These are phyloP conservation scores for Vulpes vulpes DNA, from an alignment of 2,113 vertebrate species.

Conservation along the genomic window DNA sequence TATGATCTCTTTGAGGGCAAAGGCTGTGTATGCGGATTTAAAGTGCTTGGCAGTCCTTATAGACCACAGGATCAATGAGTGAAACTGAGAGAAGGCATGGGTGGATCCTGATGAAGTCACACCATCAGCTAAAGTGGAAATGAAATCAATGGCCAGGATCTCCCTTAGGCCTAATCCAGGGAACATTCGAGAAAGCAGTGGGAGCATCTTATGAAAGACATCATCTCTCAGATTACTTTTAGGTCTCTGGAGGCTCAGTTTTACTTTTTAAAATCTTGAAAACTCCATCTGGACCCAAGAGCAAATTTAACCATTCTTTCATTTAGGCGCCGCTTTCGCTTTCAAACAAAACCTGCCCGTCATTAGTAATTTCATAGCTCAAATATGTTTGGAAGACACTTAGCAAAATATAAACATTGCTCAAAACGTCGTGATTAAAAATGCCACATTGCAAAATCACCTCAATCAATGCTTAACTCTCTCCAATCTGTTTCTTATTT, in stretches of 20 bases:
- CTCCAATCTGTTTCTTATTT: constrained; percentile 23
- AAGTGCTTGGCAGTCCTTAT: not conserved
- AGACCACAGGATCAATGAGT: not conserved
- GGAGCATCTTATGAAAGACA: not conserved
- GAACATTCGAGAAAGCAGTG: not conserved
- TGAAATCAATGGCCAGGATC: not conserved
- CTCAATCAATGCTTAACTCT: constrained; percentile 37
- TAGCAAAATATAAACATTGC: constrained; percentile 43
- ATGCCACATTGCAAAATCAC: constrained; percentile 39
- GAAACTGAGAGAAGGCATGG: not conserved
- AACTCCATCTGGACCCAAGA: not conserved
- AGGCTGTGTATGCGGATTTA: not conserved
- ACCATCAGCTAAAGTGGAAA: constrained; percentile 1
- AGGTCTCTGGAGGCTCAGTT: constrained; percentile 10
- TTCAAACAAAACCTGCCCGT: constrained; percentile 37
- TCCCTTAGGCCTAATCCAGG: not conserved
- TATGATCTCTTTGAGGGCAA: not conserved
- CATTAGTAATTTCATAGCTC: not conserved
- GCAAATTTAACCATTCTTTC: constrained; percentile 10
- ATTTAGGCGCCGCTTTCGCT: constrained; percentile 39
- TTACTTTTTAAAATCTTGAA: constrained; percentile 43
- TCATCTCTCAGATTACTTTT: constrained; percentile 26
- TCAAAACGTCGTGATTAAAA: constrained; percentile 35
- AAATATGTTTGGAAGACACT: constrained; percentile 20
- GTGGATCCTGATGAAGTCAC: not conserved